Conservation (phyloP, 2,888 invertebrate species). For the Coecobrya sp. region DNA sequence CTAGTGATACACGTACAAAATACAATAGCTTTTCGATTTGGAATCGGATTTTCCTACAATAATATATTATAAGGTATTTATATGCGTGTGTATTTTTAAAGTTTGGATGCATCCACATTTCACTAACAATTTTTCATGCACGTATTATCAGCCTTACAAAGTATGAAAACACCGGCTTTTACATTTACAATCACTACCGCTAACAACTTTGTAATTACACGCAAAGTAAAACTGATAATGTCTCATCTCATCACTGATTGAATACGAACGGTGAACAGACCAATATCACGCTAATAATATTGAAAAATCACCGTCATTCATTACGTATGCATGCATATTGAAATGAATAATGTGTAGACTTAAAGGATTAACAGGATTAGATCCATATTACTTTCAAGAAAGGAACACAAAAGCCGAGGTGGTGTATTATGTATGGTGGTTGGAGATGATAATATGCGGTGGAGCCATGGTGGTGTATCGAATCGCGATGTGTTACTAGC, state of each 20-base stretch:
- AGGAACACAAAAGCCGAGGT: constrained; percentile 48
- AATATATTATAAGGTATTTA: no score
- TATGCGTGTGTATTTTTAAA: constrained; percentile 31
- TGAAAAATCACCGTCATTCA: constrained; percentile 34
- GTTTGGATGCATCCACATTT: background rate
- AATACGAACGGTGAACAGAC: background rate
- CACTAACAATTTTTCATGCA: constrained; percentile 47
- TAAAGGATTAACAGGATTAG: constrained; percentile 73
- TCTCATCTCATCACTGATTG: constrained; percentile 36
- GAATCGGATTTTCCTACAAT: constrained; percentile 12
- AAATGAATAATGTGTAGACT: constrained; percentile 60
- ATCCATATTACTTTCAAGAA: background rate
- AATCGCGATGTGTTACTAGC: no score
- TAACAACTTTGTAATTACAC: constrained; percentile 71
- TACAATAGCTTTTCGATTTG: background rate
- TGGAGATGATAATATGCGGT: constrained; percentile 15
- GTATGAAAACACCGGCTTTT: background rate
- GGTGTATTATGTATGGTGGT: constrained; percentile 9
- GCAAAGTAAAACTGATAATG: constrained; percentile 59
- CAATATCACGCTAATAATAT: constrained; percentile 64
- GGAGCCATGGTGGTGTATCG: no score
- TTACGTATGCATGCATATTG: constrained; percentile 54
- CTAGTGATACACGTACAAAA: background rate
- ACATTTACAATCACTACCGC: constrained; percentile 13
- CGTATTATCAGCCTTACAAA: constrained; percentile 5